These are phyloP conservation scores for Spheniscus humboldti DNA, from an alignment of 2,797 vertebrate species.

Conservation along the genomic window DNA sequence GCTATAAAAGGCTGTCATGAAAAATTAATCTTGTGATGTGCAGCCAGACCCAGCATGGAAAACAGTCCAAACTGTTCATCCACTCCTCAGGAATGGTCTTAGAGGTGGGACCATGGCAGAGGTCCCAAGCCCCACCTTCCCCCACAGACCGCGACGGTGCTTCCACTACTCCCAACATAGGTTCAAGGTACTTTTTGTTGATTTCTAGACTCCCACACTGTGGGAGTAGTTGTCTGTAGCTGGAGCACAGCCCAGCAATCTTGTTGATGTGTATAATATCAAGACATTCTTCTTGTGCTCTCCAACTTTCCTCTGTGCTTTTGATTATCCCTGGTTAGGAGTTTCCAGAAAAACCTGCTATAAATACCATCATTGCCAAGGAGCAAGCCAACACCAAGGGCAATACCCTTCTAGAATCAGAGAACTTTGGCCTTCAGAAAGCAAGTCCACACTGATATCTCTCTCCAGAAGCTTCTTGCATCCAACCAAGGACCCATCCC, in stretches of 20 bases:
- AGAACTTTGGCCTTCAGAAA: not conserved
- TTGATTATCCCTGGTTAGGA: not conserved
- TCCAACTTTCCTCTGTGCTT: not conserved
- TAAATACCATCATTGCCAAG: not conserved
- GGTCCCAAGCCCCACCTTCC: not conserved
- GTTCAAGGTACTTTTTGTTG: not conserved
- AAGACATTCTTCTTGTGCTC: not conserved
- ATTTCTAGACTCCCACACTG: not conserved
- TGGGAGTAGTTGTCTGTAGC: not conserved
- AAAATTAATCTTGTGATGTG: not conserved
- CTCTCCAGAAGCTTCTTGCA: not conserved
- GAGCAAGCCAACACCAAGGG: not conserved
- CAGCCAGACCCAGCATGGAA: not conserved
- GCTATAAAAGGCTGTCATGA: not conserved
- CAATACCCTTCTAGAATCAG: not conserved
- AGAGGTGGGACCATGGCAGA: not conserved
- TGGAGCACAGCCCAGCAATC: not conserved
- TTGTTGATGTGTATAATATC: not conserved
- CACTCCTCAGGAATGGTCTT: not conserved
- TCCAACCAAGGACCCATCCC: not conserved
- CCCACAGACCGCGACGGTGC: not conserved
- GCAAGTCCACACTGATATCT: not conserved
- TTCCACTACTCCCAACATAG: not conserved
- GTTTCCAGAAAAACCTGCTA: slow-evolving; percentile 5
- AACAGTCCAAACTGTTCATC: not conserved